These are phyloP conservation scores for Oopsacas minuta DNA, from an alignment of 37 sponge, comb jelly and placozoan genomes.

Conservation along the genomic window DNA sequence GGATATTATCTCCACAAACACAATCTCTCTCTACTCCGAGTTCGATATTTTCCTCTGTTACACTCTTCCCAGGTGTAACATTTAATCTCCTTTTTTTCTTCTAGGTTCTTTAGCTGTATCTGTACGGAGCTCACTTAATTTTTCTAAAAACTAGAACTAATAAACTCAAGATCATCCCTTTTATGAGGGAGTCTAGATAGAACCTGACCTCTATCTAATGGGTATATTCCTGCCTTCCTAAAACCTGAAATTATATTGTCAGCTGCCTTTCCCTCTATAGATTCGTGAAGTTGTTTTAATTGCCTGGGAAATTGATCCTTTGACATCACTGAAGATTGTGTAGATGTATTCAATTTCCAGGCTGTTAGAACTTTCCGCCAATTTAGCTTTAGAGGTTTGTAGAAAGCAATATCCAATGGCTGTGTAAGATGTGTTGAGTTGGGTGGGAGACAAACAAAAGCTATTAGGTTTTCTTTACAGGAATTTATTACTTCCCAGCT, in stretches of 20 bases:
- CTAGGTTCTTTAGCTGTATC: constrained; percentile 11
- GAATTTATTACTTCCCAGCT: neutral
- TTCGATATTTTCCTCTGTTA: constrained; percentile 6
- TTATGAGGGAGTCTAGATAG: constrained; percentile 9
- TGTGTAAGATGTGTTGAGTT: constrained; percentile 14
- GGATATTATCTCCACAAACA: constrained; percentile 18
- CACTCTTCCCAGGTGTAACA: constrained; percentile 19
- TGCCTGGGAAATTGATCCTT: constrained; percentile 17
- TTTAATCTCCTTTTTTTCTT: constrained; percentile 12
- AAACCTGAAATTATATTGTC: constrained; percentile 12
- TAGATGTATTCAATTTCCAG: constrained; percentile 7
- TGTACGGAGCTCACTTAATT: constrained; percentile 12
- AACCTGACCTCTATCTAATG: constrained; percentile 17
- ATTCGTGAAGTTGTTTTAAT: constrained; percentile 10
- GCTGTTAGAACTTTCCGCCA: neutral
- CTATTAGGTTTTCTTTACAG: neutral
- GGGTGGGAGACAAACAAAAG: constrained; percentile 14
- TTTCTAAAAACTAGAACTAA: neutral
- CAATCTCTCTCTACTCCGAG: neutral
- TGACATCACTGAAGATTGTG: neutral
- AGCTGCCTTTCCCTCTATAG: constrained; percentile 5
- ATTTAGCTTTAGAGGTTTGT: constrained; percentile 7
- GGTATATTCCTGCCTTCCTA: constrained; percentile 13
- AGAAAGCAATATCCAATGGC: constrained; percentile 16
- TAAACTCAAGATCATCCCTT: neutral